These are phyloP conservation scores for Notamacropus eugenii DNA, from an alignment of 2,797 vertebrate genomes.

Conservation along the genomic window DNA sequence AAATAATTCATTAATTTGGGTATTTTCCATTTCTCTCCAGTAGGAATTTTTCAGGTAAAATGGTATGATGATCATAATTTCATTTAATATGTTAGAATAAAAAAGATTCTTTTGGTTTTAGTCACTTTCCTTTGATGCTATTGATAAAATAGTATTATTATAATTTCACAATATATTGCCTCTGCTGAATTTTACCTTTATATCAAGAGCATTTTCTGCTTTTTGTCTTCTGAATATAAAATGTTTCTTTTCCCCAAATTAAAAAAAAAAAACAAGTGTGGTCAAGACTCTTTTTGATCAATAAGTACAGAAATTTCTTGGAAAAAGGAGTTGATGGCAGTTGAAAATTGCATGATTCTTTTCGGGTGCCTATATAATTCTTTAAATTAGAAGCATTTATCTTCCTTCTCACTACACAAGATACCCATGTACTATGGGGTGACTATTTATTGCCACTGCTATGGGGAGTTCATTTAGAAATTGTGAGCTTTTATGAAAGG, in stretches of 20 bases:
- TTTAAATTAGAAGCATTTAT: constrained; percentile 20
- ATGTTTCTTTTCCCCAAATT: constrained; percentile 5
- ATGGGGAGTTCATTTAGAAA: background rate
- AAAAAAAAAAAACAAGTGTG: background rate
- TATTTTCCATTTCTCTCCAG: constrained; percentile 40
- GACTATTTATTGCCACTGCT: background rate
- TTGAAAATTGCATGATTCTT: constrained; percentile 24
- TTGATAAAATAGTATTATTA: constrained; percentile 52
- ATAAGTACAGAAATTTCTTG: constrained; percentile 14
- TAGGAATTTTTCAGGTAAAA: constrained; percentile 8
- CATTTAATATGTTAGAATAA: constrained; percentile 45
- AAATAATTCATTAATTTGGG: constrained; percentile 16
- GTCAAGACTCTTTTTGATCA: constrained; percentile 27
- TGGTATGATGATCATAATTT: constrained; percentile 30
- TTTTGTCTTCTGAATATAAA: constrained; percentile 20
- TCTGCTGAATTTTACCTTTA: constrained; percentile 25
- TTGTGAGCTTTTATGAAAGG: background rate
- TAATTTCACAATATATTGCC: background rate
- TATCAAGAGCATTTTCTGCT: constrained; percentile 44
- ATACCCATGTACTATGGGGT: background rate
- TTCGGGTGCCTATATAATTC: constrained; percentile 36
- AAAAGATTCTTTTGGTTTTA: constrained; percentile 31
- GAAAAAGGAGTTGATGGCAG: constrained; percentile 20
- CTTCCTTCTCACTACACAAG: constrained; percentile 5
- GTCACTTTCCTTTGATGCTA: constrained; percentile 8